Evolutionary conservation across 2,113 vertebrate genomes (phyloP).

Genomic region (Bufo bufo): DNA sequence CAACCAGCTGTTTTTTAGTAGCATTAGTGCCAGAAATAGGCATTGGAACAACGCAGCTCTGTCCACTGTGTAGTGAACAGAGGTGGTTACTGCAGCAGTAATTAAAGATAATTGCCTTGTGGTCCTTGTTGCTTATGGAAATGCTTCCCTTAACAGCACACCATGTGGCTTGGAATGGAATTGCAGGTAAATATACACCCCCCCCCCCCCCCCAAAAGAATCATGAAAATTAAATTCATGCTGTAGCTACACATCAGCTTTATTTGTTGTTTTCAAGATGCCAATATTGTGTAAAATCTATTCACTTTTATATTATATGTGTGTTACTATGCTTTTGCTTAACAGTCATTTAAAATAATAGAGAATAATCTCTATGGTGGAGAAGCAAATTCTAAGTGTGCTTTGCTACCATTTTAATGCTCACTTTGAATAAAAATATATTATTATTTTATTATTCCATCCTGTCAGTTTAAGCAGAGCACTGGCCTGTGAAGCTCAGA

Average conservation of each 20-base stretch:
- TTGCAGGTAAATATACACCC: neutral
- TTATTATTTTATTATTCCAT: constrained; percentile 58
- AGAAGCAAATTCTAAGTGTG: constrained; percentile 8
- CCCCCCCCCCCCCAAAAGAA: no score
- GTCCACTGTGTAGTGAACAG: no score
- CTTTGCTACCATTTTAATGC: constrained; percentile 38
- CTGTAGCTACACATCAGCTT: neutral
- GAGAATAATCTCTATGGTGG: neutral
- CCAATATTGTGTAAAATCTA: neutral
- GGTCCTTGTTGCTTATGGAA: neutral
- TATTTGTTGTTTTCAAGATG: neutral
- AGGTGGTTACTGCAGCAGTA: no score
- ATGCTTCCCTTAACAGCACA: neutral
- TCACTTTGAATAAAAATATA: constrained; percentile 51
- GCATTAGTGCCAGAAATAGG: no score
- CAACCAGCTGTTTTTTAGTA: no score
- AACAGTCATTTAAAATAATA: neutral
- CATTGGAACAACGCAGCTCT: no score
- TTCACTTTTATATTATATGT: neutral
- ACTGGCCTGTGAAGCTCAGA: constrained; percentile 61
- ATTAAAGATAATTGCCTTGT: neutral
- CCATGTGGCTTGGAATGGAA: neutral
- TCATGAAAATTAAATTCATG: neutral
- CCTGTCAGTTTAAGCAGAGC: constrained; percentile 56
- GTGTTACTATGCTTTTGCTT: neutral